phyloP scores from a whole-genome alignment of 2,113 vertebrate genomes.

The Thunnus thynnus region DNA sequence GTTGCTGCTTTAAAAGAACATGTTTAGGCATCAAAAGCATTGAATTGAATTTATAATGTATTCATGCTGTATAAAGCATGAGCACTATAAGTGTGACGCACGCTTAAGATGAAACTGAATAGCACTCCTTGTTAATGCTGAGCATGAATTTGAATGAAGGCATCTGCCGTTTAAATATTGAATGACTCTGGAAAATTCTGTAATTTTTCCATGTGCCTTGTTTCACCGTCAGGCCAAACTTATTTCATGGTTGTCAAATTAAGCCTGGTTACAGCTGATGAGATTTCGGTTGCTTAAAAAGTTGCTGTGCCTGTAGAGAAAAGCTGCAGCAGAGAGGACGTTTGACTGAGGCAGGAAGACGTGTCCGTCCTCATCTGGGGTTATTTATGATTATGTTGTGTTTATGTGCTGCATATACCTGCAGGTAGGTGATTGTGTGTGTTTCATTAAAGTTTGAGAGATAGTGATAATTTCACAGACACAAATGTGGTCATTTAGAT shows the following conservation, averaged over 20 bases:
- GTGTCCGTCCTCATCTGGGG: not conserved
- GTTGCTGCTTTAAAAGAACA: not conserved
- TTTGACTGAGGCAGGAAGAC: not conserved
- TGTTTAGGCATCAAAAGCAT: too few species aligned
- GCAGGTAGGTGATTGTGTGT: not conserved
- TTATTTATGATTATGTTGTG: not conserved
- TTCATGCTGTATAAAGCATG: not conserved
- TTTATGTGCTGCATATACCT: not conserved
- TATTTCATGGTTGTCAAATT: slow-evolving; percentile 43
- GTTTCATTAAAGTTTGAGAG: not conserved
- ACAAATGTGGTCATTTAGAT: not conserved
- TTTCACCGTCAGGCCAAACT: not conserved
- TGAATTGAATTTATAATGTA: too few species aligned
- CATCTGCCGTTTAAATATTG: slow-evolving; percentile 44
- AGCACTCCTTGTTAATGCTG: slow-evolving; percentile 30
- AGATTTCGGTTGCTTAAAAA: slow-evolving; percentile 14
- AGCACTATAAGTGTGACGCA: not conserved
- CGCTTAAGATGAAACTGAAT: slow-evolving; percentile 49
- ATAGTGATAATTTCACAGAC: not conserved
- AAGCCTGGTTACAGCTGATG: slow-evolving; percentile 24
- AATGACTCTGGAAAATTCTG: slow-evolving; percentile 18
- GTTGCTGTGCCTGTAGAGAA: not conserved
- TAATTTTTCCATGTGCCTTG: slow-evolving; percentile 7
- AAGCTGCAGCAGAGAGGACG: slow-evolving; percentile 1
- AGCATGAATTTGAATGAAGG: slow-evolving; percentile 38